Conservation (phyloP, 2,113 vertebrate genomes). For the Phalacrocorax pelagicus region DNA sequence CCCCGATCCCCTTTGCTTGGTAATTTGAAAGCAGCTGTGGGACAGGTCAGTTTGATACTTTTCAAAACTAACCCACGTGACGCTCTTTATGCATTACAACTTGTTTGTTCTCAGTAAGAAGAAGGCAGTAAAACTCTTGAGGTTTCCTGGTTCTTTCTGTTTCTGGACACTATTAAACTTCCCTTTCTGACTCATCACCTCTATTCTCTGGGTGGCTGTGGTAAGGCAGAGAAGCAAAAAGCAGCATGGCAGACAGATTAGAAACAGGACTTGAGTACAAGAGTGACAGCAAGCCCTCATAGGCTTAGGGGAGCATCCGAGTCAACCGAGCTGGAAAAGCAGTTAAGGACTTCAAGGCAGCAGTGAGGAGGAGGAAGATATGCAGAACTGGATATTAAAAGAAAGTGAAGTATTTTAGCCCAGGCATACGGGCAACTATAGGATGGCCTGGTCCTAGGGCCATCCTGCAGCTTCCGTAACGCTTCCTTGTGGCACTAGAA, state of each 20-base stretch:
- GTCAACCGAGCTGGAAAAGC: neutral
- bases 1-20: neutral
- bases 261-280: neutral
- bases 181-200: constrained; percentile 43
- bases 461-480: neutral
- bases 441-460: neutral
- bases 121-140: constrained; percentile 4
- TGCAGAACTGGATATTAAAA: neutral
- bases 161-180: constrained; percentile 10
- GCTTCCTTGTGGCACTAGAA: neutral
- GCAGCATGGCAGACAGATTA: neutral
- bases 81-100: neutral
- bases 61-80: neutral
- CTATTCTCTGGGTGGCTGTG: neutral
- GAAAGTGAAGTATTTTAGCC: neutral
- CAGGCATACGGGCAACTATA: neutral
- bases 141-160: constrained; percentile 42
- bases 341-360: neutral
- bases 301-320: neutral
- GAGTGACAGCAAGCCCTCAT: neutral
- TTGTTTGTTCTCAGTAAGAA: constrained; percentile 2
- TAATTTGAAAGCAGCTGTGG: neutral
- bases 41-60: neutral
- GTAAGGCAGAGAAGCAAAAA: neutral
- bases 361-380: neutral